A percentile compares a stretch with the other conserved stretches of the same genome.
These are phyloP conservation scores for Frankliniella fusca DNA, from an alignment of 2,888 invertebrate genomes.

Conservation along the genomic window DNA sequence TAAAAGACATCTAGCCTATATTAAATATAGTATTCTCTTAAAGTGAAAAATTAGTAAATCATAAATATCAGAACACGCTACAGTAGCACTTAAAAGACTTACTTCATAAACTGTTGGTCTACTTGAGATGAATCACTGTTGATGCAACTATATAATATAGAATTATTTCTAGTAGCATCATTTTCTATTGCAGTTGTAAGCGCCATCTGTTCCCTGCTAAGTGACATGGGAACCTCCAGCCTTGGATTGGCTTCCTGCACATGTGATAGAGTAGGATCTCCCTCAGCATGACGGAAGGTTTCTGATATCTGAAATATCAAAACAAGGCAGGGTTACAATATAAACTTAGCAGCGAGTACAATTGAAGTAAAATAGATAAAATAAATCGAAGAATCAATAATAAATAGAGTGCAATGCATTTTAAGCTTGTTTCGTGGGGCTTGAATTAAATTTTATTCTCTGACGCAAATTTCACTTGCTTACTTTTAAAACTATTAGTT, in stretches of 20 bases:
- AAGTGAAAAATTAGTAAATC: not conserved
- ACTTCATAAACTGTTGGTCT: conserved; percentile 70
- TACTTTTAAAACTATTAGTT: no score
- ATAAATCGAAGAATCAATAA: no score
- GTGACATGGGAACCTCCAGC: conserved; percentile 44
- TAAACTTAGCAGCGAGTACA: no score
- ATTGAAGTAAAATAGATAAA: no score
- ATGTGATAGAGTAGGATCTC: not conserved
- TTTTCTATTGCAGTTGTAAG: conserved; percentile 65
- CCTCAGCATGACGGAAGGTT: conserved; percentile 55
- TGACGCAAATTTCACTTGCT: no score
- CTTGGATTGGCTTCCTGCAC: not conserved
- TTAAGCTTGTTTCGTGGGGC: no score
- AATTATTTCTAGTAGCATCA: conserved; percentile 68
- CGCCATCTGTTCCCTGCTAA: conserved; percentile 64
- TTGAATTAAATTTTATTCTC: no score
- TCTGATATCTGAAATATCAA: conserved; percentile 56
- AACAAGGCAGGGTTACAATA: conserved; percentile 14
- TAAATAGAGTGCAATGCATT: no score
- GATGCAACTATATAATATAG: conserved; percentile 71
- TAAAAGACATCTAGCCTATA: not conserved
- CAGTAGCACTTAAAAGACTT: conserved; percentile 41
- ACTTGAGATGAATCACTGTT: conserved; percentile 69
- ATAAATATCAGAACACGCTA: not conserved
- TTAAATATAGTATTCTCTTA: not conserved